Conservation (phyloP, 2,888 invertebrate species). For the Caenorhabditis angaria region DNA sequence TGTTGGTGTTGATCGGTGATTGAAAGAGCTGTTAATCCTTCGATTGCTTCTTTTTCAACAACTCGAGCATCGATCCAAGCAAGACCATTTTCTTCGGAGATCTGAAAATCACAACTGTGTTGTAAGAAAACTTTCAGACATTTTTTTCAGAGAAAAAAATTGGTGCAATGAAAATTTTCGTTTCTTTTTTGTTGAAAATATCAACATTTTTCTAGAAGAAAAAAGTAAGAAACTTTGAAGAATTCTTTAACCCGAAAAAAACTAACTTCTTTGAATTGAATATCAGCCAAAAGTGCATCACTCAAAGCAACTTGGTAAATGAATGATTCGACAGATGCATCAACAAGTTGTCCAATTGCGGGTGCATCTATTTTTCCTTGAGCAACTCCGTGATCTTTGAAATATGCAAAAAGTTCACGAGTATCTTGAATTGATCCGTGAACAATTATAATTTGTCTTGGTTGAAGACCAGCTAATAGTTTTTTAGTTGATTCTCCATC, state of each 20-base stretch:
- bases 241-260: too few relatives aligned
- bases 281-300: constrained; percentile 50
- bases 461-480: constrained; percentile 76
- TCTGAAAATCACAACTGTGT: constrained; percentile 77
- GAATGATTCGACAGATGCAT: constrained; percentile 95
- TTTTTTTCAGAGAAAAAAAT: too few relatives aligned
- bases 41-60: constrained; percentile 50
- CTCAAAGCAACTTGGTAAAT: constrained; percentile 85
- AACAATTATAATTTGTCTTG: constrained; percentile 78
- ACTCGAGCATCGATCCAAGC: constrained; percentile 82
- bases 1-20: constrained; percentile 13
- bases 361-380: constrained; percentile 82
- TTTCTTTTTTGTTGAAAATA: too few relatives aligned
- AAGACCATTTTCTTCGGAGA: constrained; percentile 86
- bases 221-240: too few relatives aligned
- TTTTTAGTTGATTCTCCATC: constrained; percentile 79
- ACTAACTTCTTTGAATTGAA: constrained; percentile 33
- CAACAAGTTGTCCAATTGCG: constrained; percentile 81
- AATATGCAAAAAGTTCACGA: constrained; percentile 77
- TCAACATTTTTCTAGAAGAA: neutral
- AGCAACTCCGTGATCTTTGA: constrained; percentile 53
- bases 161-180: too few relatives aligned
- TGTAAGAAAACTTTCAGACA: neutral
- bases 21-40: constrained; percentile 14
- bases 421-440: constrained; percentile 82